A percentile compares a stretch with the other conserved stretches of the same genome.
phyloP scores from a whole-genome alignment of 2,888 invertebrate species.

The Melanargia galathea region DNA sequence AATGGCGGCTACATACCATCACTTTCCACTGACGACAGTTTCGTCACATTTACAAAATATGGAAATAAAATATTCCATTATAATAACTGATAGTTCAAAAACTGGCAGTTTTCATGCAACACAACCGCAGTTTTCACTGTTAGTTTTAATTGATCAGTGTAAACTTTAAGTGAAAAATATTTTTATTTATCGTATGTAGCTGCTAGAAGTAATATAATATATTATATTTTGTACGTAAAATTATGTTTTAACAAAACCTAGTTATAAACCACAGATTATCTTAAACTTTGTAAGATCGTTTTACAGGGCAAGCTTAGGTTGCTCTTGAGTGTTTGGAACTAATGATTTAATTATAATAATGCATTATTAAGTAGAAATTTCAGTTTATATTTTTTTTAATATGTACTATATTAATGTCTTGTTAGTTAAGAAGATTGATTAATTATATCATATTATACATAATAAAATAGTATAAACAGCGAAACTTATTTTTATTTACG shows the following conservation, averaged over 20 bases:
- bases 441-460: not conserved
- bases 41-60: no score
- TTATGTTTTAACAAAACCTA: not conserved
- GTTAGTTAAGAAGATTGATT: constrained; percentile 2
- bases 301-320: not conserved
- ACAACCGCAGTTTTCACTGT: no score
- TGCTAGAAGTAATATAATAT: no score
- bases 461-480: constrained; percentile 6
- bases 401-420: not conserved
- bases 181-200: no score
- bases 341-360: not conserved
- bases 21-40: no score
- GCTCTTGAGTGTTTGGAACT: no score
- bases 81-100: no score
- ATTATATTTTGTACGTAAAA: not conserved
- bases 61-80: no score
- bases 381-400: not conserved
- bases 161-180: no score
- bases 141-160: no score
- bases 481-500: not conserved
- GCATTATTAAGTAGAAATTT: not conserved
- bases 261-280: not conserved
- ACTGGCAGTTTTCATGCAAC: no score
- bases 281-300: not conserved
- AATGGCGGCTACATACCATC: no score